phyloP scores from a whole-genome alignment of 2,888 invertebrate species.

The Saturnia japonica region DNA sequence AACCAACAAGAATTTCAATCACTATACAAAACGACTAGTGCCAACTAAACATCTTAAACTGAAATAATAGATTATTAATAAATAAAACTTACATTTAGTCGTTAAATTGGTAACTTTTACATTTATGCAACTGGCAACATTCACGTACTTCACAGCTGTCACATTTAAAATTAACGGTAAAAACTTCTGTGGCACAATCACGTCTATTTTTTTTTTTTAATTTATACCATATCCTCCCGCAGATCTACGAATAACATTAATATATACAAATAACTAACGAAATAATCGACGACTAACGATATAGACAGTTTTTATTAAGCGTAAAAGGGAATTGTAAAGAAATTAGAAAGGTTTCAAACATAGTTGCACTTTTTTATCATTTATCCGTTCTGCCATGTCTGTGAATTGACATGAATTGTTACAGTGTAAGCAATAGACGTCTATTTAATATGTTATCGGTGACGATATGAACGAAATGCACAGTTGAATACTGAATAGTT shows the following conservation, averaged over 20 bases:
- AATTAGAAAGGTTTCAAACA: not conserved
- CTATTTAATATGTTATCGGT: not conserved
- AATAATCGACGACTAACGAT: not conserved
- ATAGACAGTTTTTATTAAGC: not conserved
- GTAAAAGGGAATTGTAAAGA: not conserved
- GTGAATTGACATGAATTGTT: not conserved
- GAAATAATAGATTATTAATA: not conserved
- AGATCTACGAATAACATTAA: conserved; percentile 5
- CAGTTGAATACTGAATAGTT: conserved; percentile 5
- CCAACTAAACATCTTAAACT: not conserved
- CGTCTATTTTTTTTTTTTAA: not conserved
- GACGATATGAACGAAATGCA: not conserved
- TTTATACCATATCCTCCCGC: not conserved
- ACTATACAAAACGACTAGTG: not conserved
- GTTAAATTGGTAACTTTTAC: not conserved
- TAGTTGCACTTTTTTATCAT: not conserved
- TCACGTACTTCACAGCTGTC: not conserved
- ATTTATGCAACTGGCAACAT: conserved; percentile 1
- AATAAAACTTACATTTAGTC: not conserved
- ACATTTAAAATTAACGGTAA: not conserved
- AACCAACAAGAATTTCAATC: not conserved
- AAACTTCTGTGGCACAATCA: not conserved
- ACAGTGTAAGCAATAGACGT: not conserved
- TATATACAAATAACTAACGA: conserved; percentile 2
- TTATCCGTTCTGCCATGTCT: not conserved